Conservation (phyloP, 2,113 vertebrate genomes). For the Hirundichthys speculiger region DNA sequence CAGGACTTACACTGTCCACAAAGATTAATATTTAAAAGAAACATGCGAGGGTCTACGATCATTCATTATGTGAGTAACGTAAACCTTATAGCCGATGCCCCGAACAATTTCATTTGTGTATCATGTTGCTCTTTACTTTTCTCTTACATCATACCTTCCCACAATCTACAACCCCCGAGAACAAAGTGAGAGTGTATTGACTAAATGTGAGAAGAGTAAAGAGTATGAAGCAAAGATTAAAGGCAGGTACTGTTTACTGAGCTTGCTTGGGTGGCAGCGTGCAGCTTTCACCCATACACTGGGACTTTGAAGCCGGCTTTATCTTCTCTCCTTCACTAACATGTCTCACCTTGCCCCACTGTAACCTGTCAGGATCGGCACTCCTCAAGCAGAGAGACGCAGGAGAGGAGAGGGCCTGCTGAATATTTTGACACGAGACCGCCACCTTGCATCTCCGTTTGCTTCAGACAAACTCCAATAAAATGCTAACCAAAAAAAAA, state of each 20-base stretch:
- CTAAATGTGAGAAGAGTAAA: slow-evolving; percentile 70
- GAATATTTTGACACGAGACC: slow-evolving; percentile 61
- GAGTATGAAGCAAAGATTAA: slow-evolving; percentile 78
- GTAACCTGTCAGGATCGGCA: slow-evolving; percentile 73
- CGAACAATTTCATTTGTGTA: slow-evolving; percentile 50
- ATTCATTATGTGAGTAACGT: no score
- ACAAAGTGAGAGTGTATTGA: slow-evolving; percentile 75
- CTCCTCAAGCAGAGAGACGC: slow-evolving; percentile 48
- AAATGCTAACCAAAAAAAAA: slow-evolving; percentile 56
- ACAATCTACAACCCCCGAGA: slow-evolving; percentile 56
- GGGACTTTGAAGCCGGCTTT: slow-evolving; percentile 67
- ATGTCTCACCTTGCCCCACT: slow-evolving; percentile 76
- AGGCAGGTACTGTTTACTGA: slow-evolving; percentile 72
- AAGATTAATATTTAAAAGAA: no score
- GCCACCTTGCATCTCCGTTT: slow-evolving; percentile 5
- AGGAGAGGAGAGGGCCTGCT: slow-evolving; percentile 50
- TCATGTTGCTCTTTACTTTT: slow-evolving; percentile 49
- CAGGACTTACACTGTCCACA: no score
- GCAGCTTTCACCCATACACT: slow-evolving; percentile 67
- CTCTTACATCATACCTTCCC: slow-evolving; percentile 57
- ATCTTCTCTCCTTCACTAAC: slow-evolving; percentile 47
- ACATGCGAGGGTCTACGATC: no score
- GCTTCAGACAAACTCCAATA: slow-evolving; percentile 34
- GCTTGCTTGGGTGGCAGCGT: slow-evolving; percentile 62
- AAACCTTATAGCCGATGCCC: no score